Evolutionary conservation across 2,888 invertebrate species (phyloP), one percentile per base, ranked within the genome.

Genomic region (Ennomos erosarius): DNA sequence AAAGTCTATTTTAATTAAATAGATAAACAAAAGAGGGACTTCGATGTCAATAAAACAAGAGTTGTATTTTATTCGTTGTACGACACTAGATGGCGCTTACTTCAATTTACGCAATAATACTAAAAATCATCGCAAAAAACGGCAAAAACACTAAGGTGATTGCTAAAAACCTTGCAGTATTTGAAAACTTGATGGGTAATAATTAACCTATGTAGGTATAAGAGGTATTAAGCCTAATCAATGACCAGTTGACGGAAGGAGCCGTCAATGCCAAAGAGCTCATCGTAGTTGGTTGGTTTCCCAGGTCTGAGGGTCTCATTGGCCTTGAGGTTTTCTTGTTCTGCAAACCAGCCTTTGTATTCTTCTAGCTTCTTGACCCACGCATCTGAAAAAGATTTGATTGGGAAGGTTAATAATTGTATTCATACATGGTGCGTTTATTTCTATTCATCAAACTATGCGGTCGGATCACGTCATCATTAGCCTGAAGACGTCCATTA

Each of bases 221-320:
- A 26, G 0, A 26, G 4, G 26, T 26, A 40, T 13, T 12, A 8
- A 42, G 38, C 51, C 71, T 84, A 97, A 91, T 97, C 97, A 75
- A 98, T 97, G 73, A 95, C 94, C 58, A 98, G 90, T 84, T 97
- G 96, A 75, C 97, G 95, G 93, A 97, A 97, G 47, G 97, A 97
- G 40, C 97, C 97, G 74, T 97, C 97, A 75, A 97, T 94, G n/a
- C 97, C 97, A 75, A 98, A 97, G 4, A 97, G 93, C 76, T 97
- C 97, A 69, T 97, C 97, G 68, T 96, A 95, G 70, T 97, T 97
- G 79, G 96, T 97, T 63, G 97, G 97, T 79, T 96, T 96, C 42
- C 97, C 97, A 0, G 96, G 96, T 77, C 98, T 94, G 61, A 96
- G 94, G 0, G 95, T 87, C 81, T 97, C 97, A 70, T 97, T 96